Evolutionary conservation across 2,113 vertebrate genomes (phyloP).

Genomic region (Oncorhynchus tshawytscha): DNA sequence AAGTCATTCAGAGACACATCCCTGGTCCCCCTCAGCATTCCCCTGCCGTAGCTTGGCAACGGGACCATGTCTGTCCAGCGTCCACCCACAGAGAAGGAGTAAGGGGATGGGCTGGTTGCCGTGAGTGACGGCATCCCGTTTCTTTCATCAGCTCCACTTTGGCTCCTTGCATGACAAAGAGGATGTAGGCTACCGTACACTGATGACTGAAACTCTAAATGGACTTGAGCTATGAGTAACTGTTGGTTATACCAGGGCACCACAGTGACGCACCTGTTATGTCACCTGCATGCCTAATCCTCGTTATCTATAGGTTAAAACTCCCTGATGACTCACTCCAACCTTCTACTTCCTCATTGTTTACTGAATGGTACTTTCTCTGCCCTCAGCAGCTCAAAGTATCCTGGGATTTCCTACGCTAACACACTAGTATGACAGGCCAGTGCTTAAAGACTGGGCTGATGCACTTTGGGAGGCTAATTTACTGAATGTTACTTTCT

Average conservation of each 20-base stretch:
- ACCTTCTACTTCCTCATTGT: background rate
- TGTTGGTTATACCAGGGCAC: background rate
- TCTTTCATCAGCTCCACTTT: slow-evolving; percentile 25
- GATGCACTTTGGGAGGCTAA: background rate
- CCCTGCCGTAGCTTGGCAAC: slow-evolving; percentile 53
- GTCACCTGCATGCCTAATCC: background rate
- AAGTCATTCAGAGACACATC: slow-evolving; percentile 41
- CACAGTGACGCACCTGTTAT: background rate
- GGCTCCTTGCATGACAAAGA: too few relatives aligned
- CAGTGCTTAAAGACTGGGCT: background rate
- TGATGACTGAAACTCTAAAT: background rate
- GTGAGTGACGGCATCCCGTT: slow-evolving; percentile 34
- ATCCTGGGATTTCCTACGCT: background rate
- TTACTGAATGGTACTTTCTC: background rate
- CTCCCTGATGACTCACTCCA: slow-evolving; percentile 1
- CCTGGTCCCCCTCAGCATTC: slow-evolving; percentile 41
- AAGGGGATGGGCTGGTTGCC: slow-evolving; percentile 31
- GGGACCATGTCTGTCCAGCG: slow-evolving; percentile 19
- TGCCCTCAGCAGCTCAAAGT: background rate
- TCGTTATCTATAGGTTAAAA: background rate
- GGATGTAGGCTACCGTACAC: background rate
- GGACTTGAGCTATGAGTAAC: background rate
- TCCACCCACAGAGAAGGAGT: slow-evolving; percentile 1
- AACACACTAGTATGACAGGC: background rate
- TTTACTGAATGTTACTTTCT: too few relatives aligned